Evolutionary conservation across 2,888 invertebrate species (phyloP).

Genomic region (Penaeus monodon): DNA sequence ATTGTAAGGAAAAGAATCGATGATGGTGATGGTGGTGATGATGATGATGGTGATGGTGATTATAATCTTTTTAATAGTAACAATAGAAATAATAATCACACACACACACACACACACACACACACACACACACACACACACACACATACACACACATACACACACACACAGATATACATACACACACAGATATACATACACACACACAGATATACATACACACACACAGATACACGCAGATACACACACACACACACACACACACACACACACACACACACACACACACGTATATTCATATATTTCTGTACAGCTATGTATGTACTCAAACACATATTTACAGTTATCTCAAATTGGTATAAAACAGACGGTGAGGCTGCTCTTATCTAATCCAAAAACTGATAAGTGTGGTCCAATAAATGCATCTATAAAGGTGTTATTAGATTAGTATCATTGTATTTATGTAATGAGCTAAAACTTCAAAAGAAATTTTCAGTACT

Average conservation of each 20-base stretch:
- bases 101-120: slow-evolving; percentile 9
- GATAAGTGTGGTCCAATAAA: too few relatives aligned
- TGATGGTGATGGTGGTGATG: too few relatives aligned
- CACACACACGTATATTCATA: not conserved
- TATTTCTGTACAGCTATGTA: not conserved
- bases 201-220: not conserved
- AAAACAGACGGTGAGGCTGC: too few relatives aligned
- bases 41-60: too few relatives aligned
- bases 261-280: slow-evolving; percentile 3
- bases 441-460: too few relatives aligned
- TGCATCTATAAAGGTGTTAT: too few relatives aligned
- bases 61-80: too few relatives aligned
- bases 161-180: not conserved
- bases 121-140: slow-evolving; percentile 9
- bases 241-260: not conserved
- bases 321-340: not conserved
- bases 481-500: too few relatives aligned
- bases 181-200: not conserved
- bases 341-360: too few relatives aligned
- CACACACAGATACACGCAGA: not conserved
- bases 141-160: not conserved
- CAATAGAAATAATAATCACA: not conserved
- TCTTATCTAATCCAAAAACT: too few relatives aligned
- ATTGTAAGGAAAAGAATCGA: too few relatives aligned
- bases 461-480: too few relatives aligned